Percentiles rank a stretch among this genome's conserved stretches.
These are phyloP conservation scores for Trachelipus rathkii DNA, from an alignment of 1,140 invertebrate genomes.

Conservation along the genomic window DNA sequence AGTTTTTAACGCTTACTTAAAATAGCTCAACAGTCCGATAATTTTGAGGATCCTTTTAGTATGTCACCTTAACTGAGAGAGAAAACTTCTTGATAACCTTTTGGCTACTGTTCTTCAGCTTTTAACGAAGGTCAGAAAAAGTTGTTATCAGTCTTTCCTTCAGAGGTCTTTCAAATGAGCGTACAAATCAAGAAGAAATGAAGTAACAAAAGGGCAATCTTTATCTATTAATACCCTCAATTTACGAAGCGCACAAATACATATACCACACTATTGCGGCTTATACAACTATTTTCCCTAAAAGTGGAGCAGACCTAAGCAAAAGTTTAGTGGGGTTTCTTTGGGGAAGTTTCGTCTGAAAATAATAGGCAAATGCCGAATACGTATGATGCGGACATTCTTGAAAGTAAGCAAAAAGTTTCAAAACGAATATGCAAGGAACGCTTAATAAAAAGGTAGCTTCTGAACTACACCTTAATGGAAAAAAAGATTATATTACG, in stretches of 20 bases:
- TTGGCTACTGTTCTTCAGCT: background rate
- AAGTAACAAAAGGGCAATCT: background rate
- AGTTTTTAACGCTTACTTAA: background rate
- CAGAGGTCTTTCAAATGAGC: background rate
- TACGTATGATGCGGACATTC: background rate
- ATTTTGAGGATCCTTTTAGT: slow-evolving; percentile 4
- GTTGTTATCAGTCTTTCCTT: background rate
- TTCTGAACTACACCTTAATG: background rate
- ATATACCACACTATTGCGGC: background rate
- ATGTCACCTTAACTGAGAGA: background rate
- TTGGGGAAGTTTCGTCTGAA: background rate
- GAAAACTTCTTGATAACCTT: background rate
- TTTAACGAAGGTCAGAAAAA: background rate
- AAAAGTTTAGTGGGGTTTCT: too few relatives aligned
- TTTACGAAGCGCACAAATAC: background rate
- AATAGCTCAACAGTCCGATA: background rate
- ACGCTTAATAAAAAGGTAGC: background rate
- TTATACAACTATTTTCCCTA: background rate
- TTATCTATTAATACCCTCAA: background rate
- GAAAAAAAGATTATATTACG: background rate
- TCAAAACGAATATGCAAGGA: background rate
- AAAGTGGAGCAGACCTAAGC: background rate
- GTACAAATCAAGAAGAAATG: background rate
- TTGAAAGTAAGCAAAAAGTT: background rate
- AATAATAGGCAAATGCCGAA: background rate